phyloP scores from a whole-genome alignment of 2,888 invertebrate species.

The Tanypteryx hageni region DNA sequence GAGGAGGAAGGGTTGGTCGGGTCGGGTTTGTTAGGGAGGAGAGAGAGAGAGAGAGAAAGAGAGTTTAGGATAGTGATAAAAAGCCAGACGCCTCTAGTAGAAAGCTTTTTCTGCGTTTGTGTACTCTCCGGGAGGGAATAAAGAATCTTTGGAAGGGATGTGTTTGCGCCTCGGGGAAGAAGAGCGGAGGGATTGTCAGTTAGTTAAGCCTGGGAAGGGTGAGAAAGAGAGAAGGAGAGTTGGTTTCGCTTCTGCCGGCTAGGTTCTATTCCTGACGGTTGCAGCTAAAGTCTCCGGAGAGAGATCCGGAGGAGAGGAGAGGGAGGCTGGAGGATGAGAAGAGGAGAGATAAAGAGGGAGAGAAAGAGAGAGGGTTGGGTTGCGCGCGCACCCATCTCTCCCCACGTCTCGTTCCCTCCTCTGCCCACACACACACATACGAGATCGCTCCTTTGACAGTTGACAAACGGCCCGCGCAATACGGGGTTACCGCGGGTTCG shows the following conservation, averaged over 20 bases:
- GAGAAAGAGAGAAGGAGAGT: not conserved
- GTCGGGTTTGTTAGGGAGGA: too few relatives aligned
- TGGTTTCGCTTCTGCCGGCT: not conserved
- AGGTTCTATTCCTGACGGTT: conserved; percentile 51
- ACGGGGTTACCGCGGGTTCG: not conserved
- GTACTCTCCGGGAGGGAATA: not conserved
- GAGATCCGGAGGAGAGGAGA: not conserved
- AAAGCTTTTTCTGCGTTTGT: not conserved
- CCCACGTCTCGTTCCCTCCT: not conserved
- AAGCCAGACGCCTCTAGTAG: not conserved
- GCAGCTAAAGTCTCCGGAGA: not conserved
- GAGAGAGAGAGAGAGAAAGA: not conserved
- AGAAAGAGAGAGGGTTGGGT: not conserved
- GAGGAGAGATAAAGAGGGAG: not conserved
- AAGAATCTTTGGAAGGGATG: not conserved
- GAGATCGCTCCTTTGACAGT: conserved; percentile 7
- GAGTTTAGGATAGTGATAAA: not conserved
- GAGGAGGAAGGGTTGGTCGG: too few relatives aligned
- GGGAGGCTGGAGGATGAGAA: not conserved
- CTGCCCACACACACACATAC: not conserved
- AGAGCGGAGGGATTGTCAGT: not conserved
- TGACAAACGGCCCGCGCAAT: conserved; percentile 15
- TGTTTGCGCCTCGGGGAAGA: not conserved
- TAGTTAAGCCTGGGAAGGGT: not conserved
- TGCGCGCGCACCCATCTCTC: not conserved